Evolutionary conservation across 2,888 invertebrate genomes (phyloP), one percentile per base, ranked within the genome.

Genomic region (Eupithecia insigniata): DNA sequence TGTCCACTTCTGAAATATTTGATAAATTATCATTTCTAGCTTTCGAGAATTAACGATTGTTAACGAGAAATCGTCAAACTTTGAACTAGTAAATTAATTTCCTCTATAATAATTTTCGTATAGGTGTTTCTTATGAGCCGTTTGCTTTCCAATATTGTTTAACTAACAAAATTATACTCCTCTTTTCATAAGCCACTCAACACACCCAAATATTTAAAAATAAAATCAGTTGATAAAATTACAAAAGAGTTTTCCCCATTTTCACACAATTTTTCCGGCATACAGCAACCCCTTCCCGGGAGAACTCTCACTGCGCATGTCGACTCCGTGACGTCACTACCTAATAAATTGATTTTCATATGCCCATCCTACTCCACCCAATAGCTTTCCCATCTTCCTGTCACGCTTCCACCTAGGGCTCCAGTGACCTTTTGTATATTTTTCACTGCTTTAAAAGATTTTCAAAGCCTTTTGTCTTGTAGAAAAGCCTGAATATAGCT

Each of bases 301-400:
- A 86, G 80, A 80, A 79, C 75, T 67, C 78, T 79, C 75, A 85
- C 67, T 80, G 87, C 94, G 94, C 94, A 81, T 89, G 94, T 94
- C 94, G 88, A 83, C 69, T 65, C 30, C 82, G 92, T 94, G 94
- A 94, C 94, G 94, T 94, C 94, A 94, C 94, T 80, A 84, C 86
- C 91, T 93, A 93, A 94, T 94, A 94, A 94, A 94, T 94, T 94
- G 94, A 94, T 94, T 94, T 94, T 94, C 91, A 92, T 85, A 86
- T 83, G 78, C 80, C 89, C 82, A 78, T 89, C 92, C 83, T 87
- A 67, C 70, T 92, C 86, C 12, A 26, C 18, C 86, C 3, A 28
- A 2, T 0, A 26, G 12, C 18, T 18, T 75, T 72, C 55, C 78
- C 69, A 90, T 86, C 75, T 58, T 67, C 55, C 83, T 76, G 75